Evolutionary conservation across 1,140 invertebrate species (phyloP).

Genomic region (Ceratina calcarata): DNA sequence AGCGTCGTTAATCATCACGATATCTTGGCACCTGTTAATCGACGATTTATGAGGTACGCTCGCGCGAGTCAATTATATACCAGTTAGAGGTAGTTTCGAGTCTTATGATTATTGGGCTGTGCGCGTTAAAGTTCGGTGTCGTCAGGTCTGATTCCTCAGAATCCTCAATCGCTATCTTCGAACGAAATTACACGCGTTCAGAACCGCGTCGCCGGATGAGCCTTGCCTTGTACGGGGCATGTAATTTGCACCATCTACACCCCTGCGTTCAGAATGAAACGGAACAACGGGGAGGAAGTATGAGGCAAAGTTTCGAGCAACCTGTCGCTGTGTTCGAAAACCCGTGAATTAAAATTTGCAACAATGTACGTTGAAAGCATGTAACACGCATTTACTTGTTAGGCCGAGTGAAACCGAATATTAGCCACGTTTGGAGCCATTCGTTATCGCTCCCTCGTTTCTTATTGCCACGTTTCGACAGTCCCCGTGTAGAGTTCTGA

Average conservation of each 20-base stretch:
- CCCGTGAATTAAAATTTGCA: slow-evolving; percentile 10
- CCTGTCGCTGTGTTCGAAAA: not conserved
- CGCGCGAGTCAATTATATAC: not conserved
- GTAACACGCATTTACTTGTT: slow-evolving; percentile 5
- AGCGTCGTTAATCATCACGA: slow-evolving; percentile 2
- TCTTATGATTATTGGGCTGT: not conserved
- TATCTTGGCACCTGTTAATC: slow-evolving; percentile 11
- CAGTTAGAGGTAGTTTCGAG: not conserved
- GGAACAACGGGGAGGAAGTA: not conserved
- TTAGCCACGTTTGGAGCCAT: slow-evolving; percentile 37
- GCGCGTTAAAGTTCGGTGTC: slow-evolving; percentile 1
- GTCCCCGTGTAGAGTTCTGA: not conserved
- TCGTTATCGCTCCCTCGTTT: slow-evolving; percentile 52
- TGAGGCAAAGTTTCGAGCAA: not conserved
- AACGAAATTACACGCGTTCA: not conserved
- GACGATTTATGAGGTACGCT: not conserved
- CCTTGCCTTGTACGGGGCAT: not conserved
- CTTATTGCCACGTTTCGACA: slow-evolving; percentile 41
- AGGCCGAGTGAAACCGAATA: slow-evolving; percentile 32
- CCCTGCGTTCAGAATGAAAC: not conserved
- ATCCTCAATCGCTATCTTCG: slow-evolving; percentile 6
- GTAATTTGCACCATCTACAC: slow-evolving; percentile 26
- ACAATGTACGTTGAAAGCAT: slow-evolving; percentile 13
- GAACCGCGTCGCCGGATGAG: too few species aligned
- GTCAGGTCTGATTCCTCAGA: not conserved